Conservation (phyloP, 2,888 invertebrate genomes). For the Oscheius sp. region DNA sequence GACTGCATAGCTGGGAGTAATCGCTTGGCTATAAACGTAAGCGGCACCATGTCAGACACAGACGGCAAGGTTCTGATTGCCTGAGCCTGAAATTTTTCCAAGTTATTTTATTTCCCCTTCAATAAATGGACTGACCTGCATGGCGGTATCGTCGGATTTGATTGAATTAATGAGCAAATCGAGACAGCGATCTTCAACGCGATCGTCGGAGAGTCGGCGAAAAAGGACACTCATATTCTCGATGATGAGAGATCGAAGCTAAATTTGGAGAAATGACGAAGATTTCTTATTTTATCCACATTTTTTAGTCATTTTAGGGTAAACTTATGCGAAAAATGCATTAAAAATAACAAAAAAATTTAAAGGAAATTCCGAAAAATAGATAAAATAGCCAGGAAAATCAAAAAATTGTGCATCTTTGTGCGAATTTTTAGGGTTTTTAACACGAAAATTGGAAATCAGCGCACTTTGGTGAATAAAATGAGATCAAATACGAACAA, state of each 20-base stretch:
- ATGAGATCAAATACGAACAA: background rate
- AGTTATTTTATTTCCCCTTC: background rate
- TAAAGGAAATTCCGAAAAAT: too few relatives aligned
- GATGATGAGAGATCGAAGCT: conserved; percentile 61
- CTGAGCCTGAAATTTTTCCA: conserved; percentile 54
- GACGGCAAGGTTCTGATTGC: conserved; percentile 60
- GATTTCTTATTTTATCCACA: too few relatives aligned
- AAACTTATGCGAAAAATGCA: too few relatives aligned
- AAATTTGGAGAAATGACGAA: conserved; percentile 34
- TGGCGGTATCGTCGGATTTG: conserved; percentile 51
- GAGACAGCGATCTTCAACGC: conserved; percentile 62
- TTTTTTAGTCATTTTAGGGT: too few relatives aligned
- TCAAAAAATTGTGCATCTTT: too few relatives aligned
- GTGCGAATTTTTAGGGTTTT: too few relatives aligned
- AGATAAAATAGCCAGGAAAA: too few relatives aligned
- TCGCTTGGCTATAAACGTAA: conserved; percentile 56
- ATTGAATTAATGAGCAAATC: conserved; percentile 57
- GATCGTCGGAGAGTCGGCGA: conserved; percentile 63
- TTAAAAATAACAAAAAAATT: too few relatives aligned
- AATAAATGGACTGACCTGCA: conserved; percentile 49
- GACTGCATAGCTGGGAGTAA: conserved; percentile 60
- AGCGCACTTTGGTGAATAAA: too few relatives aligned
- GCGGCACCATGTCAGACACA: conserved; percentile 61
- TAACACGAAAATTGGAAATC: too few relatives aligned
- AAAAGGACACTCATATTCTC: conserved; percentile 66